These are phyloP conservation scores for Clarias pachynema DNA, from an alignment of 2,797 vertebrate species.

Conservation along the genomic window DNA sequence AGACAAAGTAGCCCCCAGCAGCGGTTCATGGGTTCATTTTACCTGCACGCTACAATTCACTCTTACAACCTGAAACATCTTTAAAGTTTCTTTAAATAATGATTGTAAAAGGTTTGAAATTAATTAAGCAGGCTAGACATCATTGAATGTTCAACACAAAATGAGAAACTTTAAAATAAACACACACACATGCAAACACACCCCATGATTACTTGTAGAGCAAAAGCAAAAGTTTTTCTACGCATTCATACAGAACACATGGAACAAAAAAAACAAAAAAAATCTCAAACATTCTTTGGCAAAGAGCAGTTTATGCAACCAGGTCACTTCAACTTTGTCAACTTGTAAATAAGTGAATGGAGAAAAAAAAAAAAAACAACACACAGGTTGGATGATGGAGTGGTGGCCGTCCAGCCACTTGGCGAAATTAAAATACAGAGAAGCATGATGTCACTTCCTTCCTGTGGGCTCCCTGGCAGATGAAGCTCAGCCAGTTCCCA, in stretches of 20 bases:
- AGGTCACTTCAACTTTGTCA: conserved; percentile 57
- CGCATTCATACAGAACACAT: conserved; percentile 23
- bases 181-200: neutral
- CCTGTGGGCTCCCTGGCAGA: conserved; percentile 19
- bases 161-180: conserved; percentile 20
- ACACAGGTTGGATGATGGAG: conserved; percentile 38
- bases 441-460: conserved; percentile 32
- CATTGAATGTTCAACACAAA: conserved; percentile 21
- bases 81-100: conserved; percentile 20
- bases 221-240: conserved; percentile 10
- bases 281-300: conserved; percentile 60
- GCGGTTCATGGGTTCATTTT: neutral
- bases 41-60: neutral
- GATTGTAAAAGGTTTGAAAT: conserved; percentile 17
- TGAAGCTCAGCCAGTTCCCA: conserved; percentile 17
- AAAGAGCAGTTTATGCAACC: conserved; percentile 63
- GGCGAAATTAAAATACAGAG: conserved; percentile 18
- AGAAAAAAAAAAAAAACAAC: conserved; percentile 13
- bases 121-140: conserved; percentile 33
- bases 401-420: conserved; percentile 9
- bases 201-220: conserved; percentile 2
- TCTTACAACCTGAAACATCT: conserved; percentile 13
- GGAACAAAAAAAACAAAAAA: conserved; percentile 20
- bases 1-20: neutral
- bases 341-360: conserved; percentile 41